Base-by-base conservation (phyloP, 2,888 invertebrate genomes). In the Drosophila austrosaltans region DNA sequence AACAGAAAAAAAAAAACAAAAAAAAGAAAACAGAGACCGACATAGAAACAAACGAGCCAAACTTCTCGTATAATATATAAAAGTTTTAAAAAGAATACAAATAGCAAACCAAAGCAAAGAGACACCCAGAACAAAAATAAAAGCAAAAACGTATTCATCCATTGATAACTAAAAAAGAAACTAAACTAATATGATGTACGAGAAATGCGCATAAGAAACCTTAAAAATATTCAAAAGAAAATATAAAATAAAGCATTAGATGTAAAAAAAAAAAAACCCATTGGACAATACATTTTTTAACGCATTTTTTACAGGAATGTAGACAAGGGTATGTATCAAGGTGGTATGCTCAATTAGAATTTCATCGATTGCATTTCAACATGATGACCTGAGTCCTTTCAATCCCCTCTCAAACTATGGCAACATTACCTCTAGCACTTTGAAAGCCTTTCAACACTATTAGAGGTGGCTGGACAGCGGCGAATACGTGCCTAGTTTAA, bases 161-260 rank as follows among this genome's bases (percentile, higher is more conserved):
- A 84, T 78, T 83, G 78, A 78, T 75, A 77, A 79, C 75, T 79
- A 32, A 44, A 16, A 44, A 8, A 48, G 16, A 22, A 48, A 12
- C 4, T 48, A 48, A 82, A 72, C 67, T 82, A 82, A 79, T 77
- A 72, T 66, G 73, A 79, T 76, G 79, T 81, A 84, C 72, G 83
- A 78, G 76, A 82, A 82, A 69, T 77, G 77, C 72, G 78, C 70
- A 81, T 87, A 79, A 77, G 72, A 75, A 78, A 63, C 69, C 69
- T 81, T 68, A 76, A 72, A 87, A 83, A 76, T 83, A 86, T 79
- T 87, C 82, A 68, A 79, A 25, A 48, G 48, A 48, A 48, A 48
- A 81, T 77, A 87, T 63, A 77, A 87, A 82, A 86, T 85, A 85
- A 88, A 85, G 87, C 75, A 88, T 88, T 88, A 85, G 88, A 83